These are phyloP conservation scores for Myiagra hebetior DNA, from an alignment of 2,113 vertebrate species.

Conservation along the genomic window DNA sequence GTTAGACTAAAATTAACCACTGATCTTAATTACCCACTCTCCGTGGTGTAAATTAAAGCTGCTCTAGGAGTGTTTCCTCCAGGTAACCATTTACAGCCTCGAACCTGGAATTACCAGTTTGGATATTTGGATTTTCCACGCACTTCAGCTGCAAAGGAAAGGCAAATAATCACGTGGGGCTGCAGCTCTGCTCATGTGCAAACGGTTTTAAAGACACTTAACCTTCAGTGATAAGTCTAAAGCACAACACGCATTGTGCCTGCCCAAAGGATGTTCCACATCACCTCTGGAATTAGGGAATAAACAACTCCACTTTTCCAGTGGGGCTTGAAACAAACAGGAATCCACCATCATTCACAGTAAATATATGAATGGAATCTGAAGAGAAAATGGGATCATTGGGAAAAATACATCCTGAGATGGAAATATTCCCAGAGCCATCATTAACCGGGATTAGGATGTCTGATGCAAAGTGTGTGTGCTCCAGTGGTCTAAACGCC, in stretches of 20 bases:
- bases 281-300: background rate
- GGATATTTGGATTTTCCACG: background rate
- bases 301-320: background rate
- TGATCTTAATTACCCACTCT: background rate
- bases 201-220: background rate
- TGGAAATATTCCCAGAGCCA: constrained; percentile 2
- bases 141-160: background rate
- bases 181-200: background rate
- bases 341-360: background rate
- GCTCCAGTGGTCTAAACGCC: constrained; percentile 10
- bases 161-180: background rate
- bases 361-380: background rate
- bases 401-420: constrained; percentile 21
- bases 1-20: background rate
- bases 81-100: background rate
- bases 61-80: background rate
- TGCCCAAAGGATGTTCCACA: fast-evolving
- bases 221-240: background rate
- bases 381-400: constrained; percentile 6
- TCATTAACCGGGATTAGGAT: constrained; percentile 10
- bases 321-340: background rate
- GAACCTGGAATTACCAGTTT: background rate
- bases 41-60: background rate
- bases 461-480: background rate
- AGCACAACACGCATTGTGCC: background rate